phyloP scores from a whole-genome alignment of 37 sponge, comb jelly and placozoan genomes.

The Halichondria panicea region DNA sequence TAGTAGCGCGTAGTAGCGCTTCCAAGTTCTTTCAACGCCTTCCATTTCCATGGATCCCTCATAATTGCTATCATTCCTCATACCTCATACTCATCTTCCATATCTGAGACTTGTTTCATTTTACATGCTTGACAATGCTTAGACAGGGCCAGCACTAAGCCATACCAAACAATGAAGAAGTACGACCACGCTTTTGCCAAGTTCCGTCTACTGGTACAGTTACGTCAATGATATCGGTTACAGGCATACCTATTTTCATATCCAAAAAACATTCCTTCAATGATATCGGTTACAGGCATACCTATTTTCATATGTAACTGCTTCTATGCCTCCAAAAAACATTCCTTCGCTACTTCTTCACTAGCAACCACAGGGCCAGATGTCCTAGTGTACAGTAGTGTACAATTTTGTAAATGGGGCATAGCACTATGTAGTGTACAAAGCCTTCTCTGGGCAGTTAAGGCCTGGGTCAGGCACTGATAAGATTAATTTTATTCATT shows the following conservation, averaged over 20 bases:
- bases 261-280: too few species aligned
- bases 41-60: constrained; percentile 1
- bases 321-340: background rate
- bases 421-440: too few species aligned
- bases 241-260: too few species aligned
- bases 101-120: background rate
- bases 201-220: background rate
- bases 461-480: too few species aligned
- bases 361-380: background rate
- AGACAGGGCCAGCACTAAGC: background rate
- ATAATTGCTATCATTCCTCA: background rate
- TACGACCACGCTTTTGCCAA: background rate
- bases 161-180: background rate
- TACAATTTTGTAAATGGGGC: too few species aligned
- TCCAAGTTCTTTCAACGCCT: background rate
- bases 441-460: too few species aligned
- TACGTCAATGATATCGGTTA: background rate
- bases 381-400: too few species aligned
- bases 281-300: background rate
- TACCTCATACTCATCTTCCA: too few species aligned
- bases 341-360: background rate
- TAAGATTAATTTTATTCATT: too few species aligned
- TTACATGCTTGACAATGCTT: background rate
- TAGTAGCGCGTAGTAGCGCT: background rate
- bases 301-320: too few species aligned